phyloP scores from a whole-genome alignment of 1,140 invertebrate species.

The Brachystomella parvula region DNA sequence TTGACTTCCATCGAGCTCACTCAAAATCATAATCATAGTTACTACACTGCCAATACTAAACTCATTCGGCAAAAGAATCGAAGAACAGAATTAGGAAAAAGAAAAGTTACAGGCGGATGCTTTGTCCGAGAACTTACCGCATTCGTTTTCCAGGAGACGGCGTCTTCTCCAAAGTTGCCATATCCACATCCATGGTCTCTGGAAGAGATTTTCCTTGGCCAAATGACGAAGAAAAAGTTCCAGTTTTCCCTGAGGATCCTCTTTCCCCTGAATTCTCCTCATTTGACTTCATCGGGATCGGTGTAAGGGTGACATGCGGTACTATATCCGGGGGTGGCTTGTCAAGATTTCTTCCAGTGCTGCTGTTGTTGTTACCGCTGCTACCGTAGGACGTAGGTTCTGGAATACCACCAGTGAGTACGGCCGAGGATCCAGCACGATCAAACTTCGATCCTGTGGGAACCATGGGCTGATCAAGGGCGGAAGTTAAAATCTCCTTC shows the following conservation, averaged over 20 bases:
- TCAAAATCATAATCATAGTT: too few relatives aligned
- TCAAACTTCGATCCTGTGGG: slow-evolving; percentile 27
- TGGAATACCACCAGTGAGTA: slow-evolving; percentile 1
- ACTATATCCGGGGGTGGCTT: slow-evolving; percentile 37
- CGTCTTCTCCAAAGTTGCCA: slow-evolving; percentile 3
- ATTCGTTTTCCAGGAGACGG: slow-evolving; percentile 16
- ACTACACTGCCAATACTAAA: too few relatives aligned
- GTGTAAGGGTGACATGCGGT: slow-evolving; percentile 36
- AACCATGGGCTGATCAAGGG: slow-evolving; percentile 30
- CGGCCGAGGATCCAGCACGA: slow-evolving; percentile 6
- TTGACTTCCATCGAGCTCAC: too few relatives aligned
- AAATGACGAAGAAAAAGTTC: slow-evolving; percentile 18
- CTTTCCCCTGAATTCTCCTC: background rate
- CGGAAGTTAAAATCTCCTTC: slow-evolving; percentile 30
- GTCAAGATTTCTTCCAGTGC: slow-evolving; percentile 14
- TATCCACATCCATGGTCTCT: background rate
- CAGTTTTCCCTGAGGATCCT: slow-evolving; percentile 15
- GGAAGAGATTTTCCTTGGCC: background rate
- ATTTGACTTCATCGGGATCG: slow-evolving; percentile 26
- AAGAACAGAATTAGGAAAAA: too few relatives aligned
- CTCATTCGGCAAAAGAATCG: too few relatives aligned
- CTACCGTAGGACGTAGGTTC: slow-evolving; percentile 11
- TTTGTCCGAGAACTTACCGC: too few relatives aligned
- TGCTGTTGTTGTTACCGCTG: background rate
- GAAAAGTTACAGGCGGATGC: too few relatives aligned